Percentiles rank a stretch among this genome's conserved stretches.
These are phyloP conservation scores for Chouioia cunea DNA, from an alignment of 2,888 invertebrate genomes.

Conservation along the genomic window DNA sequence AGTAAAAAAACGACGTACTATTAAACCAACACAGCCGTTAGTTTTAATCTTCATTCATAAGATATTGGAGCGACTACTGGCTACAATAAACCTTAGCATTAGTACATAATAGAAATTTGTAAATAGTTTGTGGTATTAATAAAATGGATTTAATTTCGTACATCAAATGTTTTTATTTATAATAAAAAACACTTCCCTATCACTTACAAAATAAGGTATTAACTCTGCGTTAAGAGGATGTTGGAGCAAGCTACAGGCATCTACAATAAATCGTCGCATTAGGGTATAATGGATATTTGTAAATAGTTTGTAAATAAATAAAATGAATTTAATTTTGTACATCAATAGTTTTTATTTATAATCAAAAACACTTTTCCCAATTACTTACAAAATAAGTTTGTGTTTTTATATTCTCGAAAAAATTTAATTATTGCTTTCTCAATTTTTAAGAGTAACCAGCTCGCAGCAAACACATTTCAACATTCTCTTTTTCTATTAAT, in stretches of 20 bases:
- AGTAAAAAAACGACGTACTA: too few relatives aligned
- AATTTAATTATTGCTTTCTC: slow-evolving; percentile 23
- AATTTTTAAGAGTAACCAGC: slow-evolving; percentile 15
- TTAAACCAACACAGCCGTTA: too few relatives aligned
- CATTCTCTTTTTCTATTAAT: slow-evolving; percentile 13
- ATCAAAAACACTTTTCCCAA: slow-evolving; percentile 12
- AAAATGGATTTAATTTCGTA: slow-evolving; percentile 4
- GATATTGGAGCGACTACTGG: too few relatives aligned
- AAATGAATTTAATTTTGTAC: slow-evolving; percentile 6
- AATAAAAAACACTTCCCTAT: slow-evolving; percentile 15
- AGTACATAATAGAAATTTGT: slow-evolving; percentile 2
- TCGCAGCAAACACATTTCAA: slow-evolving; percentile 11
- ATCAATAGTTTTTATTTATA: slow-evolving; percentile 4
- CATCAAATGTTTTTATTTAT: neutral
- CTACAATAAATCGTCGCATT: neutral
- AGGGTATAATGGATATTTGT: slow-evolving; percentile 5
- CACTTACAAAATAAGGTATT: slow-evolving; percentile 18
- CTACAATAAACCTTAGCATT: slow-evolving; percentile 1
- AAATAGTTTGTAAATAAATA: slow-evolving; percentile 14
- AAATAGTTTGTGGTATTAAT: slow-evolving; percentile 11
- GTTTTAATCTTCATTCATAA: too few relatives aligned
- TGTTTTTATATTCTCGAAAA: neutral
- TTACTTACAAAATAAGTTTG: slow-evolving; percentile 22
- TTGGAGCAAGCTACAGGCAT: too few relatives aligned
- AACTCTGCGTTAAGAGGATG: too few relatives aligned